Evolutionary conservation across 2,113 vertebrate genomes (phyloP).

Genomic region (Tringa solitaria): DNA sequence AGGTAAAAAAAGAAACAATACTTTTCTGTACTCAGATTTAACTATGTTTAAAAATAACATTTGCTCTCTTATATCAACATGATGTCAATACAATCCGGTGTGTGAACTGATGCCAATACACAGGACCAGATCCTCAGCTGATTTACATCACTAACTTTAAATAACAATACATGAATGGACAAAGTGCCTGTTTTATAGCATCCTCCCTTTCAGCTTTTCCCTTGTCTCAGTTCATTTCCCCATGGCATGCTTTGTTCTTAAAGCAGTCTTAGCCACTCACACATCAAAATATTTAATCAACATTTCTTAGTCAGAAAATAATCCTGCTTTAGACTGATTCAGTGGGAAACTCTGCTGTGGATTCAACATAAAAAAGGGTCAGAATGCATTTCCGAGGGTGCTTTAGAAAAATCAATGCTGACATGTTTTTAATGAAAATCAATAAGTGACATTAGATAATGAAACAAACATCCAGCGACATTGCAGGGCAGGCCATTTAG

Average conservation of each 20-base stretch:
- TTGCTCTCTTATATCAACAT: not conserved
- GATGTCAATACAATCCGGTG: not conserved
- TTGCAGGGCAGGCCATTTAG: not conserved
- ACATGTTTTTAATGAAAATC: conserved; percentile 62
- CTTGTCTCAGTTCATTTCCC: conserved; percentile 58
- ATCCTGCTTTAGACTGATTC: conserved; percentile 24
- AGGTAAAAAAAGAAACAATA: not conserved
- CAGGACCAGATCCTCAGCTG: not conserved
- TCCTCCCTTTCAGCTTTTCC: conserved; percentile 46
- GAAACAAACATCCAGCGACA: not conserved
- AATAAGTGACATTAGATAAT: conserved; percentile 52
- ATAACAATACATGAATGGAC: conserved; percentile 40
- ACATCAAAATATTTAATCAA: conserved; percentile 72
- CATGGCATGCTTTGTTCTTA: conserved; percentile 49
- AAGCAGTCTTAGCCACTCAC: conserved; percentile 35
- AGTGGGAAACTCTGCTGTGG: not conserved
- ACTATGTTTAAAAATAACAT: not conserved
- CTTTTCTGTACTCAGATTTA: not conserved
- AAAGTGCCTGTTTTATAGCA: conserved; percentile 31
- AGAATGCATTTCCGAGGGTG: conserved; percentile 35
- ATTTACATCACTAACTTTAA: conserved; percentile 27
- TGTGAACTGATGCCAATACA: not conserved
- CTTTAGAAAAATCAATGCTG: conserved; percentile 48
- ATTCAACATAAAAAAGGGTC: conserved; percentile 22
- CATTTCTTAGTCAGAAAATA: conserved; percentile 47